Conservation (phyloP, 2,113 vertebrate genomes). For the Microtus pennsylvanicus region DNA sequence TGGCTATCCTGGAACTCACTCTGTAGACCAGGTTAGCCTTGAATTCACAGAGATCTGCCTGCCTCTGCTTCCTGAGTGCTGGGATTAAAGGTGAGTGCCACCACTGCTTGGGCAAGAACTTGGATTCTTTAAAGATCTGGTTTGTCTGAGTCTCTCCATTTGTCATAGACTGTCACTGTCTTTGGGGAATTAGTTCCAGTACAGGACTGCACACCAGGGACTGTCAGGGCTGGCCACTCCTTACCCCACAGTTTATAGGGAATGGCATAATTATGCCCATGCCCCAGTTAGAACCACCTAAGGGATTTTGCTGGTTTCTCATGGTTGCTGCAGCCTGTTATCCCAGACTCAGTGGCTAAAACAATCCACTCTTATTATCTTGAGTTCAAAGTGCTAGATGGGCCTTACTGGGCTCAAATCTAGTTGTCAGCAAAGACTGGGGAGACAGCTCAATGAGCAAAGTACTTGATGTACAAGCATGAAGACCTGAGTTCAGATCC, state of each 20-base stretch:
- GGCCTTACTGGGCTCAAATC: background rate
- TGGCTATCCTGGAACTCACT: background rate
- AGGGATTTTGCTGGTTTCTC: background rate
- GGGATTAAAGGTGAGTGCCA: background rate
- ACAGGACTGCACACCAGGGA: accelerated
- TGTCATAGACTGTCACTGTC: background rate
- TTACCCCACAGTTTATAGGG: background rate
- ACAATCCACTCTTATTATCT: background rate
- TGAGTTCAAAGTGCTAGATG: background rate
- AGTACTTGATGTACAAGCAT: background rate
- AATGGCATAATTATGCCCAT: background rate
- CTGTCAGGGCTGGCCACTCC: background rate
- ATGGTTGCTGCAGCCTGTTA: background rate
- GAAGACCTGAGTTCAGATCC: background rate
- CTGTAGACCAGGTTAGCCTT: background rate
- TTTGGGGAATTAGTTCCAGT: background rate
- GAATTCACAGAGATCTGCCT: background rate
- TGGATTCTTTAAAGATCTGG: background rate
- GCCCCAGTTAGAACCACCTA: background rate
- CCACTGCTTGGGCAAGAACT: background rate
- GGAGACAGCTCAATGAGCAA: background rate
- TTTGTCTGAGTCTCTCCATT: background rate
- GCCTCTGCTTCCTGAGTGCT: background rate
- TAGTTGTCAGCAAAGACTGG: background rate
- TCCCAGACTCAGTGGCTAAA: background rate